Evolutionary conservation across 2,797 vertebrate species (phyloP).

Genomic region (Chaenodraco wilsoni): DNA sequence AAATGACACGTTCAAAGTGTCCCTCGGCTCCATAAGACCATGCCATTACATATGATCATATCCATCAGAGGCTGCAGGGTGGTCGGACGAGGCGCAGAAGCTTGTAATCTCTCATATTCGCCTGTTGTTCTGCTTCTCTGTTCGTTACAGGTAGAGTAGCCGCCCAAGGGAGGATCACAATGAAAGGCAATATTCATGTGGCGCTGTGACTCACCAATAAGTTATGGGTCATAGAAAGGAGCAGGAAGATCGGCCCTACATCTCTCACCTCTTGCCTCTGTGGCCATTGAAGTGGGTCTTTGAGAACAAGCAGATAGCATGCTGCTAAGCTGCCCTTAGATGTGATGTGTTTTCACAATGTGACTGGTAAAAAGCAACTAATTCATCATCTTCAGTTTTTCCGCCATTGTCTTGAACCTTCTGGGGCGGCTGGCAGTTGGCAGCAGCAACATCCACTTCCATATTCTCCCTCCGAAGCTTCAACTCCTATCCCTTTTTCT

Average conservation of each 20-base stretch:
- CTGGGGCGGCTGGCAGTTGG: conserved; percentile 1
- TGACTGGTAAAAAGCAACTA: background rate
- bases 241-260: background rate
- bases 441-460: conserved; percentile 7
- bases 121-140: conserved; percentile 7
- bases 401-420: conserved; percentile 12
- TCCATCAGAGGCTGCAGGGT: background rate
- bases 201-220: conserved; percentile 2
- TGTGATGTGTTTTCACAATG: conserved; percentile 9
- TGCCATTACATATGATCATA: conserved; percentile 12
- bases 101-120: background rate
- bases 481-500: background rate
- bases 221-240: background rate
- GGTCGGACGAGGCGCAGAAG: background rate
- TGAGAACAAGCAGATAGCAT: background rate
- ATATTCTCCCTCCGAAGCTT: background rate
- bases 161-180: background rate
- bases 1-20: conserved; percentile 14
- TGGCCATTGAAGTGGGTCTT: background rate
- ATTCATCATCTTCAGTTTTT: conserved; percentile 13
- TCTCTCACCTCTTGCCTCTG: background rate
- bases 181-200: background rate
- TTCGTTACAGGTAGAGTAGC: background rate
- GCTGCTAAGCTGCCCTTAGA: background rate
- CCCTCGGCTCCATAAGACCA: conserved; percentile 9